A percentile compares a stretch with the other conserved stretches of the same genome.
Conservation (phyloP, 2,888 invertebrate genomes). For the Lathronympha strigana region DNA sequence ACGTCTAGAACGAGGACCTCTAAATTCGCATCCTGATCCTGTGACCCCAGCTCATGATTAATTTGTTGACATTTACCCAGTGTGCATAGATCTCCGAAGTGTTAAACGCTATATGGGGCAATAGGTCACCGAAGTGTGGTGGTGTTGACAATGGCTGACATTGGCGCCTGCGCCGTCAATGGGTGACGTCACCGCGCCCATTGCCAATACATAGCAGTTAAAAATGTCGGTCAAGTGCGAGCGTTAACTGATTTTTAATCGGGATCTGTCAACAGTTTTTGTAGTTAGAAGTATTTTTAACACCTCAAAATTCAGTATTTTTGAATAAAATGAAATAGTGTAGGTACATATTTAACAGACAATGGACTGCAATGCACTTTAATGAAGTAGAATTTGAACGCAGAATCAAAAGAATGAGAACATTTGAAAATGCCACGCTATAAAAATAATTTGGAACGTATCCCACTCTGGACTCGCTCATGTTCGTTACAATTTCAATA, state of each 20-base stretch:
- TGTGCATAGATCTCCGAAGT: constrained; percentile 14
- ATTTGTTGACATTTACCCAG: constrained; percentile 13
- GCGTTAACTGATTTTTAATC: constrained; percentile 38
- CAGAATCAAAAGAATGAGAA: no score
- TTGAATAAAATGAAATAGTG: no score
- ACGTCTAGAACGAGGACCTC: constrained; percentile 14
- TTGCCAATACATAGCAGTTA: constrained; percentile 41
- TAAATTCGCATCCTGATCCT: constrained; percentile 3
- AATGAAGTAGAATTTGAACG: no score
- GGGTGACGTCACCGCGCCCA: constrained; percentile 38
- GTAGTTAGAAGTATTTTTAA: not conserved
- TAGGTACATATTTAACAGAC: no score
- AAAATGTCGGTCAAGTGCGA: constrained; percentile 41
- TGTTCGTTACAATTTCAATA: no score
- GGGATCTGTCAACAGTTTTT: constrained; percentile 11
- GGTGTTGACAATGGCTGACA: constrained; percentile 32
- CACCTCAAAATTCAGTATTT: not conserved
- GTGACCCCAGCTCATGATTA: constrained; percentile 20
- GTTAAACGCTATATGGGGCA: not conserved
- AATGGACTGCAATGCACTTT: no score
- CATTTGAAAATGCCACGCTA: no score
- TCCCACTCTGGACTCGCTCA: no score
- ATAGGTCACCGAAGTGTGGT: constrained; percentile 27
- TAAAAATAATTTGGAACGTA: no score
- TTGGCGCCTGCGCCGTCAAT: constrained; percentile 39